Evolutionary conservation across 2,888 invertebrate genomes (phyloP), one percentile per base, ranked within the genome.

Genomic region (Polydrusus pterygomalis): DNA sequence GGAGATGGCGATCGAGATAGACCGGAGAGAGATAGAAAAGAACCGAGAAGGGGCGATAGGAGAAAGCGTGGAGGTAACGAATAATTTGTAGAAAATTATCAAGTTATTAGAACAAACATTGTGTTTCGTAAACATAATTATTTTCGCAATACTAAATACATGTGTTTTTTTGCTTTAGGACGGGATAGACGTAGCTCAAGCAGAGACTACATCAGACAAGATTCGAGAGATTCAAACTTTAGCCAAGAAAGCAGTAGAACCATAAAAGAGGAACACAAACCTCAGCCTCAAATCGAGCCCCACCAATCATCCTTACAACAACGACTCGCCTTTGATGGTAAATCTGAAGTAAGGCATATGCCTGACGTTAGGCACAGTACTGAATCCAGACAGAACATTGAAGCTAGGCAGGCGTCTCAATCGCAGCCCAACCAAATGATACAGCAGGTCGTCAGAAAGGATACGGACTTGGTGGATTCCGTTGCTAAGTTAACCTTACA

Each of bases 151-250:
- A n/a, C n/a, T n/a, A n/a, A n/a, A n/a, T n/a, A n/a, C 25, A 25
- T 25, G 25, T 25, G 2, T 5, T 25, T 25, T 25, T 25, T 25
- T 10, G 30, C 18, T 62, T 47, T 45, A 64, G 79, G 79, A 9
- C 72, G 77, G 13, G 80, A 80, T 11, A 80, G 30, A 60, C 78
- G 80, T 45, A 81, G 80, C 64, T 76, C 77, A 20, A 81, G 79
- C 65, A 78, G 79, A 51, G 81, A 81, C 20, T 75, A 64, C 25
- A 43, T 34, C 15, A 69, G 70, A 3, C 75, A 62, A 20, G 69
- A 72, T 18, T 74, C 77, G n/a, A 74, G 58, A 58, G 75, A 71
- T 1, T 74, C 56, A 17, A 38, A 49, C 11, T 54, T 68, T 43
- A 68, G 70, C 56, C 58, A 49, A 15, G 64, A 47, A 0, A 74